These are phyloP conservation scores for Sycophaga agraensis DNA, from an alignment of 1,140 invertebrate species.

Conservation along the genomic window DNA sequence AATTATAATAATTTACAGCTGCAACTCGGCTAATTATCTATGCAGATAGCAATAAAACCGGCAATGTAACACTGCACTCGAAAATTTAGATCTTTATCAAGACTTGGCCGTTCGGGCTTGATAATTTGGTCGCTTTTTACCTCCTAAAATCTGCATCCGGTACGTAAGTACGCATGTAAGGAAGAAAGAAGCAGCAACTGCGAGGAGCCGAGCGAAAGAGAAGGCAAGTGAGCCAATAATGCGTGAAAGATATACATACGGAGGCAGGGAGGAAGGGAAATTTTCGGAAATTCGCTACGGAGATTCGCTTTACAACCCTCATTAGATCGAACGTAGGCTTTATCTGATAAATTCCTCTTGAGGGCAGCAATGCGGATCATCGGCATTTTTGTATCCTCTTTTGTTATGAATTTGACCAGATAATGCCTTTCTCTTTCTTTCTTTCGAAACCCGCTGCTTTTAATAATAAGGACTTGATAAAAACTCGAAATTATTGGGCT, in stretches of 20 bases:
- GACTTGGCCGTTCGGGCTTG: too few relatives aligned
- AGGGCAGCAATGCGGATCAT: neutral
- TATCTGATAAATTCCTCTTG: slow-evolving; percentile 12
- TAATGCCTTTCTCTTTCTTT: neutral
- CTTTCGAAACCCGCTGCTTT: neutral
- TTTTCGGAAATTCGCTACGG: slow-evolving; percentile 49
- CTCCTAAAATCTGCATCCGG: too few relatives aligned
- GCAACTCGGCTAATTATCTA: too few relatives aligned
- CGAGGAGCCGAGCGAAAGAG: neutral
- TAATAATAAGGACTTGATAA: neutral
- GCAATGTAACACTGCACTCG: too few relatives aligned
- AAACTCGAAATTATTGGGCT: neutral
- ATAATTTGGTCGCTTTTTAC: too few relatives aligned
- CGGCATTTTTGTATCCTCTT: slow-evolving; percentile 8
- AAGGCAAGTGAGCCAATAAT: too few relatives aligned
- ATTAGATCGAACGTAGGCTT: slow-evolving; percentile 35
- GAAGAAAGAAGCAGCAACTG: neutral
- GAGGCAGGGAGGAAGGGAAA: neutral
- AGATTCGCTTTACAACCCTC: slow-evolving; percentile 40
- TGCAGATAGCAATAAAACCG: too few relatives aligned
- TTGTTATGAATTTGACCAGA: slow-evolving; percentile 6
- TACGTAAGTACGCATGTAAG: neutral
- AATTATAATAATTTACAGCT: too few relatives aligned
- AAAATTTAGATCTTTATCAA: too few relatives aligned
- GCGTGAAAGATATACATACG: too few relatives aligned